Conservation (phyloP, 2,113 vertebrate genomes). For the Pionites leucogaster region DNA sequence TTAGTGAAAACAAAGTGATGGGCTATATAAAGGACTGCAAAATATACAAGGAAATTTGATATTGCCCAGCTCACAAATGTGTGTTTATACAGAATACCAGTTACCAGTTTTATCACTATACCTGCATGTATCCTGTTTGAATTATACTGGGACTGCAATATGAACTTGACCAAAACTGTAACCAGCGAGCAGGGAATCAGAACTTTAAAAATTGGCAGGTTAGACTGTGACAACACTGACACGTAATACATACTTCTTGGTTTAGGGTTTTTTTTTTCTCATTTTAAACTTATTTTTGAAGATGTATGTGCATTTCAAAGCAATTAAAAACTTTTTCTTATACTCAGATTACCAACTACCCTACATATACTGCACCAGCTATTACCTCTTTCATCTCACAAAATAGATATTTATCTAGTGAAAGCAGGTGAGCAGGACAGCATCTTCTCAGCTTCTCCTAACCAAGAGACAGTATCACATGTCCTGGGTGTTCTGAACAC, state of each 20-base stretch:
- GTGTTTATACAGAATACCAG: neutral
- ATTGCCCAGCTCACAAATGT: neutral
- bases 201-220: neutral
- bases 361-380: neutral
- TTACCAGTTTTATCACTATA: neutral
- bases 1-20: neutral
- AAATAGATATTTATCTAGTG: neutral
- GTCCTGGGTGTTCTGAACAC: neutral
- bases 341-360: neutral
- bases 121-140: neutral
- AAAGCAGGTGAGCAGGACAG: neutral
- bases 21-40: neutral
- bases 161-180: neutral
- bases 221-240: neutral
- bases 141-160: neutral
- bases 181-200: neutral
- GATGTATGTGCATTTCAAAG: neutral
- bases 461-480: neutral
- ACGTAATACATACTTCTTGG: neutral
- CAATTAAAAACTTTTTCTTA: neutral
- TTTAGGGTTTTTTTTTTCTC: neutral
- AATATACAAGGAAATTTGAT: neutral
- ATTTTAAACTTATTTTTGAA: neutral
- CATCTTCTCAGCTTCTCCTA: neutral
- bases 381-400: neutral